Conservation (phyloP, 2,797 vertebrate genomes). For the Ctenopoma multispine region DNA sequence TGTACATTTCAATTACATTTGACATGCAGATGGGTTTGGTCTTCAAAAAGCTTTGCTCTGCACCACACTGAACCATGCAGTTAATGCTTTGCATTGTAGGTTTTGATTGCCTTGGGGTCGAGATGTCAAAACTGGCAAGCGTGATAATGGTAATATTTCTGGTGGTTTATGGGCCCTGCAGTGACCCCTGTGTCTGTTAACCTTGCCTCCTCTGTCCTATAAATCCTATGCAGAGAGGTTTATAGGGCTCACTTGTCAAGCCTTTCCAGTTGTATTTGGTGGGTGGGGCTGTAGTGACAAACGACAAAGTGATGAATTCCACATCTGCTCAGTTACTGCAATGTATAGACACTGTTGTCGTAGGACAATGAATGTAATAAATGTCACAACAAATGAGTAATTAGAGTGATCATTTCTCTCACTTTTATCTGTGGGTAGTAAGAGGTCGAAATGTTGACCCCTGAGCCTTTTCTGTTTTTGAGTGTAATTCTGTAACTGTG, state of each 20-base stretch:
- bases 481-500: no score
- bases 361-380: constrained; percentile 39
- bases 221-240: constrained; percentile 74
- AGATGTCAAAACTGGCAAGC: constrained; percentile 68
- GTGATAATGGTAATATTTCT: constrained; percentile 73
- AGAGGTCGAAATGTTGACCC: background rate
- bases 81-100: constrained; percentile 52
- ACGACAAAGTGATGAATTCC: constrained; percentile 65
- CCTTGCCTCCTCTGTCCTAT: constrained; percentile 74
- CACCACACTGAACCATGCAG: constrained; percentile 33
- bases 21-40: constrained; percentile 60
- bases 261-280: constrained; percentile 63
- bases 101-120: constrained; percentile 58
- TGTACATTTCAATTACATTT: constrained; percentile 72
- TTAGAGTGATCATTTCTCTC: constrained; percentile 31
- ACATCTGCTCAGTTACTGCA: constrained; percentile 54
- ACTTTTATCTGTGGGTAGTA: background rate
- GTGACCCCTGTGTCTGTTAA: constrained; percentile 81
- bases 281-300: constrained; percentile 65
- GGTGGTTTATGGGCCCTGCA: constrained; percentile 73
- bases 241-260: constrained; percentile 73
- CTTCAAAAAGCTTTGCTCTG: constrained; percentile 67
- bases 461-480: background rate
- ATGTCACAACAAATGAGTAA: constrained; percentile 57
- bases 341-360: constrained; percentile 11